Conservation (phyloP, 2,888 invertebrate genomes). For the Schrankia costaestrigalis region DNA sequence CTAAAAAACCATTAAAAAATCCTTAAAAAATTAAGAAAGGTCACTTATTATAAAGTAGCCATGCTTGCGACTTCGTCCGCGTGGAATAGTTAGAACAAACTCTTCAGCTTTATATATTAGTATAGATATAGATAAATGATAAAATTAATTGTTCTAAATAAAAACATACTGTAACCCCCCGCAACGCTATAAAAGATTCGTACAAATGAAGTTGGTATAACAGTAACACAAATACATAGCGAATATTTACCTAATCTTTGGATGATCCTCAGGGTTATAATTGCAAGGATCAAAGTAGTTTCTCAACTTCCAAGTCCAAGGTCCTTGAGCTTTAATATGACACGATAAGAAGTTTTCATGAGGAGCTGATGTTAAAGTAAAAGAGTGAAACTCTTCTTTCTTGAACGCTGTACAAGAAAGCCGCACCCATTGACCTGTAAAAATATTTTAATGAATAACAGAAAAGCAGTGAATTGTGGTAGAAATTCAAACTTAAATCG, state of each 20-base stretch:
- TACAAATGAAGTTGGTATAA: background rate
- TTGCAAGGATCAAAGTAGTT: conserved; percentile 97
- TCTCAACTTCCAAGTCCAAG: conserved; percentile 98
- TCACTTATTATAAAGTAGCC: too few species aligned
- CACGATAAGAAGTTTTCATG: conserved; percentile 97
- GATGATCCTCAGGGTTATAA: conserved; percentile 91
- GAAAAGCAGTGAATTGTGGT: background rate
- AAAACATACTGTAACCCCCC: too few species aligned
- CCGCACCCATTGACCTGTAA: conserved; percentile 93
- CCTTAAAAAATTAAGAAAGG: too few species aligned
- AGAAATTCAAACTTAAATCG: too few species aligned
- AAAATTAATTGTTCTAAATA: too few species aligned
- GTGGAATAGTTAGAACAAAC: too few species aligned
- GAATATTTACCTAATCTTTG: conserved; percentile 82
- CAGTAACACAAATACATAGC: background rate
- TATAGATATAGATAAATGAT: too few species aligned
- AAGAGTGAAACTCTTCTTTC: conserved; percentile 95
- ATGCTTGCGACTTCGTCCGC: too few species aligned
- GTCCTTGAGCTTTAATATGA: conserved; percentile 94
- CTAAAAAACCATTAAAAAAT: too few species aligned
- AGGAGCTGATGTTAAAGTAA: conserved; percentile 96
- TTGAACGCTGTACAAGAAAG: conserved; percentile 94
- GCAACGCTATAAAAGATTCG: too few species aligned
- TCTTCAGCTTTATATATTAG: too few species aligned
- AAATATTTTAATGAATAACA: background rate